Evolutionary conservation across 2,113 vertebrate species (phyloP).

Genomic region (Regulus satrapa): DNA sequence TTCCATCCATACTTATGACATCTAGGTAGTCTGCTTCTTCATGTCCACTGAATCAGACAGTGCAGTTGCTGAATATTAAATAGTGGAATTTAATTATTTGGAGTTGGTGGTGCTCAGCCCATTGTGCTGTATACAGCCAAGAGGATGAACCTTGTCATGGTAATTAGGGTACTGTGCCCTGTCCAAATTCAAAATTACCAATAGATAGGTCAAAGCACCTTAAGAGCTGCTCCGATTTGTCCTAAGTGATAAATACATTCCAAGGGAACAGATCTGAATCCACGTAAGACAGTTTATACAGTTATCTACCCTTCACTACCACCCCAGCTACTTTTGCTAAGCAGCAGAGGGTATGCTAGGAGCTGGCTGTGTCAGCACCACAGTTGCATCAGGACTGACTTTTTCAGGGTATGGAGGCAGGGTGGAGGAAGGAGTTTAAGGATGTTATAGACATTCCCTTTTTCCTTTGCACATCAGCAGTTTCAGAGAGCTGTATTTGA

Average conservation of each 20-base stretch:
- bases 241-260: neutral
- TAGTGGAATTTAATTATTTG: slow-evolving; percentile 4
- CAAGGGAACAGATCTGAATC: neutral
- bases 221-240: neutral
- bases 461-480: neutral
- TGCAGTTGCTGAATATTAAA: slow-evolving; percentile 24
- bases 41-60: neutral
- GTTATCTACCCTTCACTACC: neutral
- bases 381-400: neutral
- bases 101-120: neutral
- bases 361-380: neutral
- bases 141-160: neutral
- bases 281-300: neutral
- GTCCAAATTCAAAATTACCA: neutral
- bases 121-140: neutral
- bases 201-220: neutral
- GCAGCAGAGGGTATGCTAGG: neutral
- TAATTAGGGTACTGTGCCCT: neutral
- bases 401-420: neutral
- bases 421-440: neutral
- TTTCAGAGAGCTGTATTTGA: neutral
- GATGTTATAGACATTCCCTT: neutral
- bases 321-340: neutral
- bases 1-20: slow-evolving; percentile 9
- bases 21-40: neutral